These are phyloP conservation scores for Aphrophora alni DNA, from an alignment of 2,888 invertebrate genomes.

Conservation along the genomic window DNA sequence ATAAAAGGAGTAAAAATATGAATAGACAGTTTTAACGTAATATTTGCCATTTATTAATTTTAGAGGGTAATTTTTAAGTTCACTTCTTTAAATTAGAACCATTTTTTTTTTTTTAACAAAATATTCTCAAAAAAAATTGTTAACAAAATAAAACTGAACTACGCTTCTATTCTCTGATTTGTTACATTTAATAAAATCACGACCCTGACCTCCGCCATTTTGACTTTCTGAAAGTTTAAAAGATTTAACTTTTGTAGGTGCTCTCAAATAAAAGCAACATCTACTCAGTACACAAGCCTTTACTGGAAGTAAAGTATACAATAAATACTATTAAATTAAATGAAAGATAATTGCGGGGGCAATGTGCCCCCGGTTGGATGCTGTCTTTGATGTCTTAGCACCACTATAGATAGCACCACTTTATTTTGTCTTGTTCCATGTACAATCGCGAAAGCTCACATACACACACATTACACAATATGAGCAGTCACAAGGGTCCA, in stretches of 20 bases:
- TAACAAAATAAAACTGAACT: too few species aligned
- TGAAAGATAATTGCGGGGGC: neutral
- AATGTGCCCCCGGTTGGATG: too few species aligned
- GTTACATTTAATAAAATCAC: neutral
- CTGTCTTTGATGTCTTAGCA: neutral
- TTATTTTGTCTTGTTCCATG: neutral
- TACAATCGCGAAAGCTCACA: neutral
- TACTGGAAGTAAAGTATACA: neutral
- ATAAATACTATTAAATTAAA: neutral
- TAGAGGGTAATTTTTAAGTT: too few species aligned
- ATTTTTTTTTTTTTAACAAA: too few species aligned
- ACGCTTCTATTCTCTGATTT: too few species aligned
- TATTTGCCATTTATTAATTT: too few species aligned
- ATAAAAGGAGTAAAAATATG: too few species aligned
- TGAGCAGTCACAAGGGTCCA: slow-evolving; percentile 4
- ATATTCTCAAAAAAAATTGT: too few species aligned
- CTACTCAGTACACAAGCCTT: neutral
- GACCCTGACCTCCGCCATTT: neutral
- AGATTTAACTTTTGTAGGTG: neutral
- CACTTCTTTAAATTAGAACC: too few species aligned
- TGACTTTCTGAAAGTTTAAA: neutral
- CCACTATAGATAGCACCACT: neutral
- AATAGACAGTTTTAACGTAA: too few species aligned
- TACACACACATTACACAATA: neutral
- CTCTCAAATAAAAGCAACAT: neutral